Conservation (phyloP, 1,140 invertebrate species). For the Tetranychus cinnabarinus region DNA sequence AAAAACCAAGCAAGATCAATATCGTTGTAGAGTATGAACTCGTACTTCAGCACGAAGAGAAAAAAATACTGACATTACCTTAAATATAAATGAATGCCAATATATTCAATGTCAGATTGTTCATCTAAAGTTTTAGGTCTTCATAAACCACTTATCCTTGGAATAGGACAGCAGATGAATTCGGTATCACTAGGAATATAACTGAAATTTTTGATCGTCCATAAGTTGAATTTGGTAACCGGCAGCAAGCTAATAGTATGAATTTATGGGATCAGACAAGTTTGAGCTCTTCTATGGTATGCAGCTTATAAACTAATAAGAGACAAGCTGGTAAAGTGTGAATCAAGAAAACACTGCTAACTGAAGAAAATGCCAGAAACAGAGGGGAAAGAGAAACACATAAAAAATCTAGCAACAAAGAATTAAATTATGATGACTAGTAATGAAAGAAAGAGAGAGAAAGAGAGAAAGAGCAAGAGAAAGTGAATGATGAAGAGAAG, state of each 20-base stretch:
- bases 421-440: too few species aligned
- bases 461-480: background rate
- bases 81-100: background rate
- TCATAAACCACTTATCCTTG: conserved; percentile 2
- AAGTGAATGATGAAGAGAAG: too few species aligned
- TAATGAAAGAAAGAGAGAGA: background rate
- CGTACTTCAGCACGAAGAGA: too few species aligned
- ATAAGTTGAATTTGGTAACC: background rate
- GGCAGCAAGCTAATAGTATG: background rate
- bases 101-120: background rate
- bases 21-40: too few species aligned
- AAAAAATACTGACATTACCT: background rate
- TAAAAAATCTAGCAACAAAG: too few species aligned
- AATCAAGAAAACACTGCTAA: too few species aligned
- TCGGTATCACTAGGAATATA: background rate
- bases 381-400: too few species aligned
- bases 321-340: too few species aligned
- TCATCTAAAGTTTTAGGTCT: background rate
- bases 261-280: background rate
- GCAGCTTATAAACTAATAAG: too few species aligned
- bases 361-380: too few species aligned
- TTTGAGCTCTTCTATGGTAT: too few species aligned
- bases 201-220: background rate
- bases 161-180: background rate
- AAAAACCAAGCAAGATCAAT: too few species aligned